A percentile compares a stretch with the other conserved stretches of the same genome.
Conservation (phyloP, 2,888 invertebrate species). For the Cataglyphis cursor region DNA sequence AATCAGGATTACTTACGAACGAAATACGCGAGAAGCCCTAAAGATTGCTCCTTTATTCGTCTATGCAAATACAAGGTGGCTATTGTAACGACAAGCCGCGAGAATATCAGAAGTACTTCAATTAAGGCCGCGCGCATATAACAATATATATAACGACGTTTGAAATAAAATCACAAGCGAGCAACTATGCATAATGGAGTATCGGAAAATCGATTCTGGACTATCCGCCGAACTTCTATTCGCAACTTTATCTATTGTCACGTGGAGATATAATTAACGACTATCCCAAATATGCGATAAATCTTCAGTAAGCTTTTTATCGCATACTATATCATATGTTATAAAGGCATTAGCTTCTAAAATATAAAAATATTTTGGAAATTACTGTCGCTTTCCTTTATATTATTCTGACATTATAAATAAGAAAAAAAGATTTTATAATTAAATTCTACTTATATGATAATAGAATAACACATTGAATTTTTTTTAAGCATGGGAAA, state of each 20-base stretch:
- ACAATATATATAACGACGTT: conserved; percentile 44
- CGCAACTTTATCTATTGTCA: conserved; percentile 35
- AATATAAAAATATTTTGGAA: background rate
- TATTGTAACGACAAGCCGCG: conserved; percentile 25
- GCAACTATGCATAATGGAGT: conserved; percentile 36
- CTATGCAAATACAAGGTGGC: conserved; percentile 42
- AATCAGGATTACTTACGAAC: background rate
- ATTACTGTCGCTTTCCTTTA: background rate
- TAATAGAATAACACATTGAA: background rate
- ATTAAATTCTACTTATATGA: background rate
- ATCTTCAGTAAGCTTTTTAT: background rate
- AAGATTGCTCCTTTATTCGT: conserved; percentile 19
- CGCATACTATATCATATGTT: background rate
- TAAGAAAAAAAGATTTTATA: background rate
- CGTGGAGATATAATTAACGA: conserved; percentile 32
- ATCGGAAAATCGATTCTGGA: conserved; percentile 45
- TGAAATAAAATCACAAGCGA: conserved; percentile 47
- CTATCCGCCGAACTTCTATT: conserved; percentile 21
- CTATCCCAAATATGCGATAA: conserved; percentile 12
- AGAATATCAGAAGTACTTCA: conserved; percentile 42
- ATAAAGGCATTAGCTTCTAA: background rate
- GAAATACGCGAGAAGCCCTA: background rate
- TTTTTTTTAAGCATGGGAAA: background rate
- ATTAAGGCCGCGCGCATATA: conserved; percentile 37
- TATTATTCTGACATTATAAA: background rate